Conservation (phyloP, 2,888 invertebrate species). For the Tethea ocularis region DNA sequence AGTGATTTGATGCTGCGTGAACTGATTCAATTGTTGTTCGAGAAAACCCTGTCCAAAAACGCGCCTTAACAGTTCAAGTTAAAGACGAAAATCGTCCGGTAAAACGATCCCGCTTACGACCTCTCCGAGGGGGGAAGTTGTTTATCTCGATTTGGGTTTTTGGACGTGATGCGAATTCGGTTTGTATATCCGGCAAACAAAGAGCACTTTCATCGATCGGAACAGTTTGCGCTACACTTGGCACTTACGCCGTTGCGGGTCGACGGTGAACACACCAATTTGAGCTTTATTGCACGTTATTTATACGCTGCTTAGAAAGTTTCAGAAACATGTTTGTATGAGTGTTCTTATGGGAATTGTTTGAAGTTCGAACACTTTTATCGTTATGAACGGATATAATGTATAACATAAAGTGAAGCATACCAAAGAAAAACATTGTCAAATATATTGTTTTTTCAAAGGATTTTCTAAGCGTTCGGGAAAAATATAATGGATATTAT, state of each 20-base stretch:
- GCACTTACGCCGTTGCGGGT: slow-evolving; percentile 64
- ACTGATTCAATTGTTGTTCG: slow-evolving; percentile 82
- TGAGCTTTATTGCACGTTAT: slow-evolving; percentile 77
- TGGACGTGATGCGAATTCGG: slow-evolving; percentile 82
- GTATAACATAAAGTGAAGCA: slow-evolving; percentile 16
- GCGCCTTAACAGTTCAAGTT: slow-evolving; percentile 73
- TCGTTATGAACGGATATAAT: slow-evolving; percentile 46
- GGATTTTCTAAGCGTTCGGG: no score
- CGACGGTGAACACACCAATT: slow-evolving; percentile 56
- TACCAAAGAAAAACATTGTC: background rate
- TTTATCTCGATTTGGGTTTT: slow-evolving; percentile 83
- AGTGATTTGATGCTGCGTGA: slow-evolving; percentile 85
- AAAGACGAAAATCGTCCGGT: slow-evolving; percentile 80
- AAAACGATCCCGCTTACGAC: slow-evolving; percentile 77
- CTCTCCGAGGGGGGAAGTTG: slow-evolving; percentile 76
- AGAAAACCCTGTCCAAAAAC: slow-evolving; percentile 65
- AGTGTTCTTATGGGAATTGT: slow-evolving; percentile 73
- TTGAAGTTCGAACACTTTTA: slow-evolving; percentile 63
- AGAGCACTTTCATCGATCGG: slow-evolving; percentile 78
- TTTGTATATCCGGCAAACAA: slow-evolving; percentile 78
- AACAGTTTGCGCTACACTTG: slow-evolving; percentile 51
- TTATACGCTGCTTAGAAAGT: slow-evolving; percentile 78
- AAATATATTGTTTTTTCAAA: background rate
- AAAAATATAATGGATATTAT: no score
- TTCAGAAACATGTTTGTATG: slow-evolving; percentile 70